Base-by-base conservation (phyloP, 2,797 vertebrate species). In the Craterocephalus amniculus region DNA sequence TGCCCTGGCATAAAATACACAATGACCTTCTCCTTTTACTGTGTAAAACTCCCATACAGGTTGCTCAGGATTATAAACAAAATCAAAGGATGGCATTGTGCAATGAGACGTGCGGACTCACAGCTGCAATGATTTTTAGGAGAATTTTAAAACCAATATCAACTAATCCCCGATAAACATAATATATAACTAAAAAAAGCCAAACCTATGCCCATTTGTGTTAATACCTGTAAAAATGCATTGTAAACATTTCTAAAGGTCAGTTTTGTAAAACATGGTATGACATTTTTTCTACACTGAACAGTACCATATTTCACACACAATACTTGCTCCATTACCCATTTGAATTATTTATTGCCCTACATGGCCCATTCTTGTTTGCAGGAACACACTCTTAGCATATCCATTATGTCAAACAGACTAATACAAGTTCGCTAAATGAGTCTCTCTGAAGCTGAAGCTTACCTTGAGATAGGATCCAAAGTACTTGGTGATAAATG, bases 391-490 rank as follows among this genome's bases (percentile, higher is more conserved):
- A 59, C 7, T 24, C 60, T 36, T 55, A 38, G 70, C 55, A 65
- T 59, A 22, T 49, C 32, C 55, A 77, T 76, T 66, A 58, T 48
- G 58, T 58, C 8, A 11, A 66, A 16, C 59, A 60, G 38, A 62
- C 52, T 18, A 62, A 58, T 24, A 56, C 3, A 38, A 69, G 49
- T 16, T 29, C 12, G 68, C 2, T 31, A 38, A 35, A 68, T 29
- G 1, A 22, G 31, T 66, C 26, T 52, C 48, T 2, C 6, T 43
- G 2, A 56, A 45, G 16, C 35, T 56, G 32, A 72, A 61, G 70
- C 93, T 94, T 91, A 99, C 98, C 96, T 99, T 99, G 76, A 99
- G 95, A 89, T 99, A 99, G 67, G 98, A 99, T 78, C 98, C 97
- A 74, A 96, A 97, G 84, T 99, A 99, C 89, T 98, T 99, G 86